These are phyloP conservation scores for Thera britannica DNA, from an alignment of 2,888 invertebrate genomes.

Conservation along the genomic window DNA sequence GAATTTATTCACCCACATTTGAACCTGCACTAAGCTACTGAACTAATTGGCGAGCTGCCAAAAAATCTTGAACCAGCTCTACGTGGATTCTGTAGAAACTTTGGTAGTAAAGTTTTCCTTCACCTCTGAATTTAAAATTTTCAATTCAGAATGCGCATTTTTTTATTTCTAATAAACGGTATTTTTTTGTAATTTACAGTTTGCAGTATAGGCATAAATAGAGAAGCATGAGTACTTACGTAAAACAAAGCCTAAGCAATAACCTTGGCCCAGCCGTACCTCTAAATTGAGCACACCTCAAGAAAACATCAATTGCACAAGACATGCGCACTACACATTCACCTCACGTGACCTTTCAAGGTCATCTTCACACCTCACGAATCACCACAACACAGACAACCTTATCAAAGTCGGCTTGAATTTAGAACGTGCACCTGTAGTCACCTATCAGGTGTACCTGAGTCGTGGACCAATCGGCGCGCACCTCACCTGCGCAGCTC, in stretches of 20 bases:
- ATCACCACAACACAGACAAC: conserved; percentile 49
- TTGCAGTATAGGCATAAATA: too few relatives aligned
- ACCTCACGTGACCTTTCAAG: conserved; percentile 50
- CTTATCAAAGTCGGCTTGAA: conserved; percentile 31
- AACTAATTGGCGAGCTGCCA: conserved; percentile 33
- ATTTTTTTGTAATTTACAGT: background rate
- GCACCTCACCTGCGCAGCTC: conserved; percentile 83
- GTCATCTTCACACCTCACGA: conserved; percentile 42
- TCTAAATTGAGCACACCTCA: conserved; percentile 82
- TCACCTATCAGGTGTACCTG: conserved; percentile 66
- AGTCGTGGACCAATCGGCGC: conserved; percentile 75
- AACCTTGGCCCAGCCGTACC: conserved; percentile 60
- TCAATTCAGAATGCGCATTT: background rate
- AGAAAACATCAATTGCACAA: conserved; percentile 82
- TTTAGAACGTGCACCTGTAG: conserved; percentile 58
- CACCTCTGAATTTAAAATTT: background rate
- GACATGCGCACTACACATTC: conserved; percentile 77
- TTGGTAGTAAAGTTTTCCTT: background rate
- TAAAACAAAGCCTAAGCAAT: conserved; percentile 13
- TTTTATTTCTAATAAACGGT: background rate
- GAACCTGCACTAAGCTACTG: conserved; percentile 26
- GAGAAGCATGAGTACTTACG: conserved; percentile 27
- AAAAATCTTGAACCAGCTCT: conserved; percentile 11
- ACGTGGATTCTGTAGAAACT: conserved; percentile 1
- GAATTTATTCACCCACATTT: conserved; percentile 31